Percentiles rank a stretch among this genome's conserved stretches.
These are phyloP conservation scores for Cerastis leucographa DNA, from an alignment of 2,888 invertebrate genomes.

Conservation along the genomic window DNA sequence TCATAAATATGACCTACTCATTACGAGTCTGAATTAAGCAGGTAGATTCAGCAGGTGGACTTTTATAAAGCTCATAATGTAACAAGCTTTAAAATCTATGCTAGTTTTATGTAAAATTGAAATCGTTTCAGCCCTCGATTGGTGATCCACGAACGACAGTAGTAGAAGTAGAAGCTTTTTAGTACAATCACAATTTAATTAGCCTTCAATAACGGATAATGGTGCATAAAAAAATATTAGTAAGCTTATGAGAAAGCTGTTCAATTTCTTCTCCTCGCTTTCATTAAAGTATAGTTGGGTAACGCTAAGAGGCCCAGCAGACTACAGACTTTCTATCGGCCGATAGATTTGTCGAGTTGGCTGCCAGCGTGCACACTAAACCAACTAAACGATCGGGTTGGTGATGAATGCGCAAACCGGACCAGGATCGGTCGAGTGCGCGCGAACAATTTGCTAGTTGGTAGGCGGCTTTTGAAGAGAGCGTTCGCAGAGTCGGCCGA, in stretches of 20 bases:
- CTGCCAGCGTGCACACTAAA: too few relatives aligned
- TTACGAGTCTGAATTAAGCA: constrained; percentile 30
- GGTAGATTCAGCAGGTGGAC: constrained; percentile 33
- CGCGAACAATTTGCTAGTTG: too few relatives aligned
- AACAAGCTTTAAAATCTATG: not conserved
- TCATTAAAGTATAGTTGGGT: too few relatives aligned
- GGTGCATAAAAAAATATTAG: not conserved
- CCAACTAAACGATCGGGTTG: too few relatives aligned
- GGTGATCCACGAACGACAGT: too few relatives aligned
- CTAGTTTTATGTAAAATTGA: not conserved
- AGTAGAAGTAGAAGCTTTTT: not conserved
- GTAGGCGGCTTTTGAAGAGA: too few relatives aligned
- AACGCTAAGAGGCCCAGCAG: too few relatives aligned
- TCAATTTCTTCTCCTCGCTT: not conserved
- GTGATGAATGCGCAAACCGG: too few relatives aligned
- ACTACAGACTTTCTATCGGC: too few relatives aligned
- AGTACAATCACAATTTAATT: not conserved
- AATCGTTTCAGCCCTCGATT: not conserved
- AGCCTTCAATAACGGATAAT: not conserved
- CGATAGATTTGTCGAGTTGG: too few relatives aligned
- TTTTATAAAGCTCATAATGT: not conserved
- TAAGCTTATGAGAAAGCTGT: not conserved
- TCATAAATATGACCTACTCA: constrained; percentile 64
- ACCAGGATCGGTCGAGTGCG: too few relatives aligned
- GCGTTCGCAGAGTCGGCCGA: too few relatives aligned